These are phyloP conservation scores for Dermatemys mawii DNA, from an alignment of 2,113 vertebrate species.

Conservation along the genomic window DNA sequence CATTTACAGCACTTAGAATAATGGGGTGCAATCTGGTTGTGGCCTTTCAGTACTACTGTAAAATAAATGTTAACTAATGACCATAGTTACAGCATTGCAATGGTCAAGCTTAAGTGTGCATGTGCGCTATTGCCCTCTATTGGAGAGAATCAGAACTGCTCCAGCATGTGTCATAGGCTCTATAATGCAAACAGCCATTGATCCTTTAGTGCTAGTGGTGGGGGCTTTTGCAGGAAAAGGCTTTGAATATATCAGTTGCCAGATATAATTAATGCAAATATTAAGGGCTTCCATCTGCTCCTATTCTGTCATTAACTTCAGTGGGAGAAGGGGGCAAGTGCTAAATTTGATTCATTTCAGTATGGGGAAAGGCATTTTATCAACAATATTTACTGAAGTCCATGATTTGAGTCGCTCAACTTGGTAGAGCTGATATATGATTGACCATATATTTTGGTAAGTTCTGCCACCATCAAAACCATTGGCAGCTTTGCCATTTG, in stretches of 20 bases:
- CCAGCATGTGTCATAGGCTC: background rate
- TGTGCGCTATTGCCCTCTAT: background rate
- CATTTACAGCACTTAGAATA: background rate
- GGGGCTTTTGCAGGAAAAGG: background rate
- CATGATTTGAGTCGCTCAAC: background rate
- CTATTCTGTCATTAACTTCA: background rate
- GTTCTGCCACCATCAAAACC: accelerated
- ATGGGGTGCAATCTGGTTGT: background rate
- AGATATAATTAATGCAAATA: background rate
- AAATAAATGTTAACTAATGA: background rate
- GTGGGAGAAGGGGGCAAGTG: background rate
- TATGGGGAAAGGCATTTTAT: background rate
- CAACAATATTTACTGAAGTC: background rate
- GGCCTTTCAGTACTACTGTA: background rate
- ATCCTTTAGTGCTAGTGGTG: background rate
- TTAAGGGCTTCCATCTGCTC: background rate
- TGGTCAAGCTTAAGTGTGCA: background rate
- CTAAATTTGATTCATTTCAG: background rate
- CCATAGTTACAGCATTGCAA: background rate
- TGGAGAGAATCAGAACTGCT: background rate
- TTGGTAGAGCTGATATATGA: background rate
- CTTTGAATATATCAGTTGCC: background rate
- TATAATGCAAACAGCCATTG: background rate
- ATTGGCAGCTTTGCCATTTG: background rate
- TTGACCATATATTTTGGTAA: background rate